Base-by-base conservation (phyloP, 2,113 vertebrate species). In the Telmatochromis sp. region DNA sequence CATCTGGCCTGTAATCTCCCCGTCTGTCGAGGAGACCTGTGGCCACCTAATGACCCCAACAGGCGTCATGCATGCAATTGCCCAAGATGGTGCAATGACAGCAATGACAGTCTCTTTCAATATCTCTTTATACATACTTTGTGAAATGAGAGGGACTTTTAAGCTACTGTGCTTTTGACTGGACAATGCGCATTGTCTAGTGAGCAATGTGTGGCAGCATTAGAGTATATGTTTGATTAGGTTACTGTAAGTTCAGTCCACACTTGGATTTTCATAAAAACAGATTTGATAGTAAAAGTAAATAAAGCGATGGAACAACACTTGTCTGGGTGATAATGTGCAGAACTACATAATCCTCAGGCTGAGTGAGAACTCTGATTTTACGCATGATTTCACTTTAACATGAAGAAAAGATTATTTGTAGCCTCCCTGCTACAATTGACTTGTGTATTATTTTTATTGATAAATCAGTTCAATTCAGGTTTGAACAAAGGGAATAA, bases 1-100 rank as follows among this genome's bases (percentile, higher is more conserved):
- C 68, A 63, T 89, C 87, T 89, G 89, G 90, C 91, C 95, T 96
- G 95, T 96, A 96, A 96, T 96, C 96, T 95, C 75, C 55, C 58
- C 7, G 95, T 95, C 94, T 95, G 91, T 95, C 87, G 87, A 63
- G 89, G 91, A 94, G 93, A 92, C 92, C 93, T 95, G 94, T 40
- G 94, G 95, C 92, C 95, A 92, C 86, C 93, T 94, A 95, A 95
- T 95, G 94, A 94, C 91, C 94, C 92, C 87, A 79, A 90, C 94
- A 92, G 96, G 96, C 94, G 95, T 95, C 92, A 90, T 92, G 91
- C 89, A 63, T 89, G 84, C 86, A 94, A 93, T 96, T 92, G 89
- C 88, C 92, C 73, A 79, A 91, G 89, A 93, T 90, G 89, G 93
- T 13, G 90, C 92, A 94, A 94, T 91, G 89, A 89, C 87, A 90